Evolutionary conservation across 2,113 vertebrate species (phyloP), one percentile per base, ranked within the genome.

Genomic region (Diphyllodes magnificus): DNA sequence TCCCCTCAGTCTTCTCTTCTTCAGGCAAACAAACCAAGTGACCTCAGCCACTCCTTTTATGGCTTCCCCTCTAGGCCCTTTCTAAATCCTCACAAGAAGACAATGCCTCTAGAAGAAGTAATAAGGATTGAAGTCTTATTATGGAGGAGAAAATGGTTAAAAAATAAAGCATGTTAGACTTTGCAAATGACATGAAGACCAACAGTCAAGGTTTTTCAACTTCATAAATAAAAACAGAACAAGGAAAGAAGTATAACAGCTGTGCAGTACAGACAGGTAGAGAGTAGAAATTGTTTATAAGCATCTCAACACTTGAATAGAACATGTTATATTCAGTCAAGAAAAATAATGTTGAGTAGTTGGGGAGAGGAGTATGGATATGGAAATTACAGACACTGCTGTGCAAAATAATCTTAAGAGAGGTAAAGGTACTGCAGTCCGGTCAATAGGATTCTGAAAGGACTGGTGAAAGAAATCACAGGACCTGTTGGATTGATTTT

Each of bases 371-470:
- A 64, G 7, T 65, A 16, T 42, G 66, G 21, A 13, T 85, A 49
- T 72, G 40, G 72, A 83, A 91, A 72, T 80, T 25, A 50, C 30
- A 80, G 37, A 40, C 11, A 23, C 12, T 45, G 33, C 37, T 77
- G 54, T 71, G 35, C 35, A 92, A 66, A 87, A 47, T 84, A 50
- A 45, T 65, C n/a, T 69, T 40, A 24, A 59, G 39, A 71, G 49
- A 80, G 14, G 9, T 61, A 59, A 71, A 68, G 4, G 8, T 60
- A 35, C 19, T 0, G 0, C 37, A 51, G 0, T 76, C 49, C 60
- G 65, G 63, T 66, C 10, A 33, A 37, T 15, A 49, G 54, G 23
- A 51, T 86, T 86, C 49, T 69, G 57, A 82, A 71, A 64, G 22
- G 40, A 60, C 33, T 56, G 39, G 14, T 76, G 53, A 42, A 82